phyloP scores from a whole-genome alignment of 2,113 vertebrate genomes.

The Chaetodon trifascialis region DNA sequence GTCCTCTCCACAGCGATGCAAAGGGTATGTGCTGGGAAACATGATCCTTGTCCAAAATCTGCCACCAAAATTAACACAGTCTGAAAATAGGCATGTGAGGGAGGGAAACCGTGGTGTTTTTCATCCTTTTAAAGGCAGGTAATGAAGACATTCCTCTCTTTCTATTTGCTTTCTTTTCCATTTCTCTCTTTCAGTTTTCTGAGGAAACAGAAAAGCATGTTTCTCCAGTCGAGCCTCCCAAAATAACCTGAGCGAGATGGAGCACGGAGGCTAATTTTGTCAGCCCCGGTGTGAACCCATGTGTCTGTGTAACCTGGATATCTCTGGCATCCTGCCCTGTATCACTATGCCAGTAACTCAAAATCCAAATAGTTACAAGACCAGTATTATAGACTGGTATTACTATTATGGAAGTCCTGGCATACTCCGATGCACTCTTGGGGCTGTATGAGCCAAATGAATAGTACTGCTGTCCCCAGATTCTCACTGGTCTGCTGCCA shows the following conservation, averaged over 20 bases:
- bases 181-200: background rate
- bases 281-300: constrained; percentile 57
- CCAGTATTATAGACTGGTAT: constrained; percentile 60
- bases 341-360: constrained; percentile 76
- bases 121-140: background rate
- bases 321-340: constrained; percentile 52
- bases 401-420: constrained; percentile 58
- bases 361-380: constrained; percentile 70
- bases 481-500: constrained; percentile 39
- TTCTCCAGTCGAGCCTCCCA: constrained; percentile 17
- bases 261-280: constrained; percentile 58
- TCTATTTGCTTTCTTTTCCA: too few relatives aligned
- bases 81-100: too few relatives aligned
- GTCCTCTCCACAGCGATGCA: background rate
- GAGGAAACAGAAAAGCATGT: constrained; percentile 12
- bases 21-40: too few relatives aligned
- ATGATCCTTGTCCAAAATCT: background rate
- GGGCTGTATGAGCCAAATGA: constrained; percentile 39
- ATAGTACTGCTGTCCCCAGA: constrained; percentile 37
- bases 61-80: background rate
- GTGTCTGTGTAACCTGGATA: constrained; percentile 68
- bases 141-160: background rate
- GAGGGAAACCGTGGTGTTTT: background rate
- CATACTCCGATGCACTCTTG: constrained; percentile 36
- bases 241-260: constrained; percentile 51